Evolutionary conservation across 2,113 vertebrate genomes (phyloP), one percentile per base, ranked within the genome.

Genomic region (Heliornis fulica): DNA sequence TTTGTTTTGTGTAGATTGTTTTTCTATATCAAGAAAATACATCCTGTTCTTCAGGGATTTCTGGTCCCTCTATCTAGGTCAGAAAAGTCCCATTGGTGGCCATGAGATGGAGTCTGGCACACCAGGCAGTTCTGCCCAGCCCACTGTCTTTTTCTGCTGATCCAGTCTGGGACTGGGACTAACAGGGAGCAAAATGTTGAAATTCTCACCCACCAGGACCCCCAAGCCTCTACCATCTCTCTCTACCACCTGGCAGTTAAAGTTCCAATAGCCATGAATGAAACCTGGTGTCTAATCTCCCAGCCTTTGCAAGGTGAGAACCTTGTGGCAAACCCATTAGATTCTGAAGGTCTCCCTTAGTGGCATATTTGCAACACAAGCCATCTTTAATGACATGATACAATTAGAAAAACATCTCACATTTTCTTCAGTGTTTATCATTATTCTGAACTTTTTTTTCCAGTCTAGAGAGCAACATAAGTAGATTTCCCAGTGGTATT

Each of bases 381-480:
- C 7, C 2, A 3, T 45, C 36, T 66, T 77, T 50, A 61, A 36
- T 61, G n/a, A 13, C 11, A 43, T 75, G 71, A 43, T 43, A 83
- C 16, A 66, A 9, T 54, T 25, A 86, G 70, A 1, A 1, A 64
- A 79, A 88, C n/a, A 56, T 64, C 23, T 87, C 36, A 25, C 11
- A 29, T 48, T 75, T 91, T 71, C n/a, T 48, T 83, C 32, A 64
- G n/a, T 1, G 0, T 56, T 86, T 34, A 32, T 28, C 15, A 5
- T n/a, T 60, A 66, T 64, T 81, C 36, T 68, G 5, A 87, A 16
- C 10, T 78, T 85, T 40, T 85, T 40, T 87, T 83, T 46, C 15
- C n/a, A 64, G 4, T 40, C n/a, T 79, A 82, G 31, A 82, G 17
- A 51, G 38, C 28, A 78, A 22, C 0, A 0, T 17, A 64, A 22